Percentiles rank a stretch among this genome's conserved stretches.
Evolutionary conservation across 2,888 invertebrate genomes (phyloP).

Genomic region (Himalopsyche tibetana): DNA sequence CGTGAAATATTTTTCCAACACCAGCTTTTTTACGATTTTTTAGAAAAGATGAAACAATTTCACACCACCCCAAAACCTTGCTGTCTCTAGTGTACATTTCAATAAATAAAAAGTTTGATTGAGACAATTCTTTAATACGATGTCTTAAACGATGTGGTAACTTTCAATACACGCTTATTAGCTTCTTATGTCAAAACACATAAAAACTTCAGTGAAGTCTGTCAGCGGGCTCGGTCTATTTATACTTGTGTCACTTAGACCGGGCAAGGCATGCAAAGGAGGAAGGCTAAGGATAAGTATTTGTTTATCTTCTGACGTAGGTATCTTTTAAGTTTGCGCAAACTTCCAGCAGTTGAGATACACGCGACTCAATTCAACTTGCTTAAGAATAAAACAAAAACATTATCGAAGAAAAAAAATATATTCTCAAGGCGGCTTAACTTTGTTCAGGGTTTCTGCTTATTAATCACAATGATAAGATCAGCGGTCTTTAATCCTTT

Average conservation of each 20-base stretch:
- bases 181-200: not conserved
- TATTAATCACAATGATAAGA: constrained; percentile 1
- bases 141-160: no score
- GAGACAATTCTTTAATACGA: no score
- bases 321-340: constrained; percentile 19
- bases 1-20: no score
- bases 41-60: no score
- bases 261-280: constrained; percentile 11
- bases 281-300: not conserved
- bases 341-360: not conserved
- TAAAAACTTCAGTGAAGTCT: not conserved
- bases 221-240: not conserved
- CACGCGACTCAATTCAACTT: constrained; percentile 6
- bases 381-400: not conserved
- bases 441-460: not conserved
- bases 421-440: not conserved
- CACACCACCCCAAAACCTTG: no score
- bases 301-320: constrained; percentile 16
- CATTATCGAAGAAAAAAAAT: constrained; percentile 11
- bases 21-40: no score
- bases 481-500: not conserved
- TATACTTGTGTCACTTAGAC: not conserved
- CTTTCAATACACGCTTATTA: not conserved
- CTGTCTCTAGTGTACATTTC: no score
- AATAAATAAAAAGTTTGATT: no score